Evolutionary conservation across 2,113 vertebrate species (phyloP).

Genomic region (Zingel zingel): DNA sequence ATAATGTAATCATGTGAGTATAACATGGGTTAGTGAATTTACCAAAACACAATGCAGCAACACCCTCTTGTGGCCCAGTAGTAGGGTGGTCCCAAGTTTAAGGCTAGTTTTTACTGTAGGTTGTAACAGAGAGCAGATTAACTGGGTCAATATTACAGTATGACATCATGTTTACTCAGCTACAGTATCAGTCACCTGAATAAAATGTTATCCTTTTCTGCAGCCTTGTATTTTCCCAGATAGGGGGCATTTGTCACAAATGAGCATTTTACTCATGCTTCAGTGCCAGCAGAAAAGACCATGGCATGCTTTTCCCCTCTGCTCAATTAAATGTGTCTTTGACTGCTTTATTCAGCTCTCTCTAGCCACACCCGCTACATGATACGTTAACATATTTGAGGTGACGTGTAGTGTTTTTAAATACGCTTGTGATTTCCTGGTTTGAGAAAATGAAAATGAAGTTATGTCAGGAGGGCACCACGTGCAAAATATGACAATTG

Average conservation of each 20-base stretch:
- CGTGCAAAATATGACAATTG: constrained; percentile 26
- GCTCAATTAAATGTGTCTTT: neutral
- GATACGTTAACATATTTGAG: neutral
- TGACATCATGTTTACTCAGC: neutral
- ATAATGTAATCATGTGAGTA: neutral
- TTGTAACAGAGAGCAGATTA: neutral
- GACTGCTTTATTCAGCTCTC: too few species aligned
- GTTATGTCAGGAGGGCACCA: constrained; percentile 19
- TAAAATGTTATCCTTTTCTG: neutral
- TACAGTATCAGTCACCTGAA: neutral
- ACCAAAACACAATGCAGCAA: constrained; percentile 19
- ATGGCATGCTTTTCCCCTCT: constrained; percentile 17
- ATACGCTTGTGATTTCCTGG: neutral
- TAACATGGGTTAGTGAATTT: neutral
- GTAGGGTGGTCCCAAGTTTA: neutral
- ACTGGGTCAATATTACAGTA: neutral
- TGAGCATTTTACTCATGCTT: neutral
- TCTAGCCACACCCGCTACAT: neutral
- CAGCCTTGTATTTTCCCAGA: neutral
- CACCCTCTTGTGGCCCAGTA: constrained; percentile 69
- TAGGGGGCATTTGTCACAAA: neutral
- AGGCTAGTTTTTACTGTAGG: neutral
- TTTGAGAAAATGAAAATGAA: neutral
- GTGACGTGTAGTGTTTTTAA: neutral
- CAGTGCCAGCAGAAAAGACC: neutral